Percentiles rank a stretch among this genome's conserved stretches.
phyloP scores from a whole-genome alignment of 2,888 invertebrate species.

The Drosophila cognata region DNA sequence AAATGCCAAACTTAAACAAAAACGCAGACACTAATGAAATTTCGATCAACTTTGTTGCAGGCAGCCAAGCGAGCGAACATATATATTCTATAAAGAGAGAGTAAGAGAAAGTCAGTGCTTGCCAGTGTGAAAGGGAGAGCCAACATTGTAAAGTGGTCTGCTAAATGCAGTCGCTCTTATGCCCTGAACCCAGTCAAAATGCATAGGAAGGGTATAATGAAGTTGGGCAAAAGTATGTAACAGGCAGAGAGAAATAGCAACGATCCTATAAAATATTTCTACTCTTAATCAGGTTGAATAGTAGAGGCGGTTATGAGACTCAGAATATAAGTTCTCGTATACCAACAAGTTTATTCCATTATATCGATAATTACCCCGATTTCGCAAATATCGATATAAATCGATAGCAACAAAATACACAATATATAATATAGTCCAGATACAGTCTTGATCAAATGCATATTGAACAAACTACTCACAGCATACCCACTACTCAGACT shows the following conservation, averaged over 20 bases:
- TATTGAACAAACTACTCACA: neutral
- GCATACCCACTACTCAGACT: neutral
- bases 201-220: neutral
- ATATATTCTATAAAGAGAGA: neutral
- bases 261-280: neutral
- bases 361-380: neutral
- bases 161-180: slow-evolving; percentile 26
- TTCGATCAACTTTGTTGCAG: slow-evolving; percentile 77
- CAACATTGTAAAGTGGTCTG: slow-evolving; percentile 36
- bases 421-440: neutral
- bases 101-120: neutral
- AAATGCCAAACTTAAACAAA: slow-evolving; percentile 75
- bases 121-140: slow-evolving; percentile 19
- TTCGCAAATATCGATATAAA: neutral
- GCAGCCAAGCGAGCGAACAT: slow-evolving; percentile 26
- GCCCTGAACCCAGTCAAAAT: neutral
- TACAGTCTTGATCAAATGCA: neutral
- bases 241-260: neutral
- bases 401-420: neutral
- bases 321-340: neutral
- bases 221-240: neutral
- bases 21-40: slow-evolving; percentile 82
- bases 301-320: neutral
- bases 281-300: neutral
- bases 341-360: neutral